Conservation (phyloP, 2,888 invertebrate genomes). For the Ophion slaviceki region DNA sequence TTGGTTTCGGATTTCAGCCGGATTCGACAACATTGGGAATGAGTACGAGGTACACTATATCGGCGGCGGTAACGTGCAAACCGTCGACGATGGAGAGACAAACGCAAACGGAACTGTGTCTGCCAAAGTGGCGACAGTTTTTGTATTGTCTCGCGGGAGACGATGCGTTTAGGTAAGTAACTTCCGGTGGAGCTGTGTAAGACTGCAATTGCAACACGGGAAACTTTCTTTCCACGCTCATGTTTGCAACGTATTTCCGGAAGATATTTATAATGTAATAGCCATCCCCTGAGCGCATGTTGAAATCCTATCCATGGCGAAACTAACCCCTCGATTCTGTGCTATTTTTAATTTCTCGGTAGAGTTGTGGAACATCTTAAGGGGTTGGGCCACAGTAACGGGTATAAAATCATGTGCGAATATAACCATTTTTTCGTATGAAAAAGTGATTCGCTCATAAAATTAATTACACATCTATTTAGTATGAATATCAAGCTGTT, state of each 20-base stretch:
- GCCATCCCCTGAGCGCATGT: background rate
- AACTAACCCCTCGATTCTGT: too few relatives aligned
- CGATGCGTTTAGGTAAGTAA: slow-evolving; percentile 86
- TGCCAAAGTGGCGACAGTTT: slow-evolving; percentile 92
- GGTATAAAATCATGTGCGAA: too few relatives aligned
- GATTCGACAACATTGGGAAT: slow-evolving; percentile 71
- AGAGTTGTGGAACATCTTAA: too few relatives aligned
- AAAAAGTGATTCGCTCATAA: too few relatives aligned
- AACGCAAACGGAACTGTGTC: slow-evolving; percentile 91
- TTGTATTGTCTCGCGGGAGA: slow-evolving; percentile 92
- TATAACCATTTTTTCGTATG: too few relatives aligned
- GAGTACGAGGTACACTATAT: slow-evolving; percentile 72
- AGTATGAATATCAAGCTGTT: too few relatives aligned
- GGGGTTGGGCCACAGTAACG: too few relatives aligned
- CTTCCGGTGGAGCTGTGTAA: slow-evolving; percentile 14
- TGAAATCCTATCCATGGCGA: too few relatives aligned
- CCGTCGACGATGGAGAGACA: slow-evolving; percentile 91
- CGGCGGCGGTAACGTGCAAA: slow-evolving; percentile 76
- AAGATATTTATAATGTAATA: too few relatives aligned
- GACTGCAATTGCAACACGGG: background rate
- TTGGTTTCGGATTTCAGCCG: slow-evolving; percentile 59
- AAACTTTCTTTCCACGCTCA: background rate
- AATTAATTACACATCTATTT: too few relatives aligned
- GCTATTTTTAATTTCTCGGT: too few relatives aligned
- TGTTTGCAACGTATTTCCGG: slow-evolving; percentile 23